A percentile compares a stretch with the other conserved stretches of the same genome.
These are phyloP conservation scores for Cebidichthys violaceus DNA, from an alignment of 2,113 vertebrate genomes.

Conservation along the genomic window DNA sequence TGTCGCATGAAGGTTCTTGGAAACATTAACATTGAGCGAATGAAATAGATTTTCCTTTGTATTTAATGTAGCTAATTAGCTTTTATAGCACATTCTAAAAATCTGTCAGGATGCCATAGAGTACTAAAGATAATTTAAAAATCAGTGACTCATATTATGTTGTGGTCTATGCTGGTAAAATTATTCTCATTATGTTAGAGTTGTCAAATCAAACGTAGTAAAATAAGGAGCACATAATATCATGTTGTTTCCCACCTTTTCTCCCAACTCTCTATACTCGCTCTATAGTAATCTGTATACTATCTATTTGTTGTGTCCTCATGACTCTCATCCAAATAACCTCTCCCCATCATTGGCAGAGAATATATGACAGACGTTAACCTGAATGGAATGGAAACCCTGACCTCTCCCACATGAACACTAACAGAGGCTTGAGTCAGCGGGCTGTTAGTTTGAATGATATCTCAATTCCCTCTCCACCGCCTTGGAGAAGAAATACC, in stretches of 20 bases:
- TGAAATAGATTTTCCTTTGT: neutral
- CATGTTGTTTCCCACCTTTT: slow-evolving; percentile 32
- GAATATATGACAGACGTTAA: slow-evolving; percentile 74
- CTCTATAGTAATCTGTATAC: slow-evolving; percentile 10
- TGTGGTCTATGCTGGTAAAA: neutral
- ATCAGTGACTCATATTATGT: slow-evolving; percentile 7
- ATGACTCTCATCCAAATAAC: slow-evolving; percentile 57
- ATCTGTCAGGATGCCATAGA: neutral
- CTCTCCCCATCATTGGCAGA: slow-evolving; percentile 48
- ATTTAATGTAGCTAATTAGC: neutral
- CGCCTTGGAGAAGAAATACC: slow-evolving; percentile 78
- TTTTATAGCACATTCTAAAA: slow-evolving; percentile 6
- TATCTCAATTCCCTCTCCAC: slow-evolving; percentile 81
- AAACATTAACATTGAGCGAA: neutral
- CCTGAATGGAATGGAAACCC: slow-evolving; percentile 76
- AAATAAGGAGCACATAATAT: slow-evolving; percentile 2
- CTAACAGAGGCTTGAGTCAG: slow-evolving; percentile 80
- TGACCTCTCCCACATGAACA: slow-evolving; percentile 79
- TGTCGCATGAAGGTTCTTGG: neutral
- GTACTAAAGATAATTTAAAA: neutral
- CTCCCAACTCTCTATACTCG: neutral
- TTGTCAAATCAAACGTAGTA: slow-evolving; percentile 30
- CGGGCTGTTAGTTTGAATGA: slow-evolving; percentile 81
- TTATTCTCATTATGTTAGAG: neutral
- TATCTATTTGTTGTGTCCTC: slow-evolving; percentile 54